Evolutionary conservation across 1,140 invertebrate species (phyloP).

Genomic region (Mamestra configurata): DNA sequence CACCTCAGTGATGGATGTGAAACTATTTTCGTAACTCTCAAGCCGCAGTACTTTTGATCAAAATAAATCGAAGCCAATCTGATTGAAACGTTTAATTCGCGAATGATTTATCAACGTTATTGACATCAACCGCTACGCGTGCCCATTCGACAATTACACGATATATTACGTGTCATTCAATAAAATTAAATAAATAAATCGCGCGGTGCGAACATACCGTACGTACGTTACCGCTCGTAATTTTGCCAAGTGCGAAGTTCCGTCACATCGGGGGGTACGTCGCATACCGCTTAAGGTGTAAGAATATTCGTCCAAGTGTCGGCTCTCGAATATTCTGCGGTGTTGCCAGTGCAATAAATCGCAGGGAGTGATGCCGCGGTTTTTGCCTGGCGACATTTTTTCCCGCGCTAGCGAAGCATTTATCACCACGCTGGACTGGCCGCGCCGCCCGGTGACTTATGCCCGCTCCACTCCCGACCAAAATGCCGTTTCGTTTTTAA

Average conservation of each 20-base stretch:
- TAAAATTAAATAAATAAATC: conserved; percentile 51
- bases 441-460: conserved; percentile 79
- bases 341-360: conserved; percentile 84
- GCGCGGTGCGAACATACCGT: conserved; percentile 17
- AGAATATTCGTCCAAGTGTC: conserved; percentile 75
- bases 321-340: conserved; percentile 80
- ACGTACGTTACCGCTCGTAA: conserved; percentile 70
- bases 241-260: conserved; percentile 86
- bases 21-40: neutral
- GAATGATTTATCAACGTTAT: neutral
- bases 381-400: conserved; percentile 86
- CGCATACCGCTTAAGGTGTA: conserved; percentile 76
- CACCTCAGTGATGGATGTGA: neutral
- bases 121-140: neutral
- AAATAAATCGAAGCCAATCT: neutral
- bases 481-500: conserved; percentile 78
- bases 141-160: conserved; percentile 40
- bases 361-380: conserved; percentile 78
- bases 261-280: conserved; percentile 83
- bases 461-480: conserved; percentile 73
- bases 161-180: conserved; percentile 42
- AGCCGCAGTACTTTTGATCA: neutral
- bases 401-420: conserved; percentile 83
- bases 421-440: conserved; percentile 69
- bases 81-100: neutral